Conservation (phyloP, 2,888 invertebrate genomes). For the Pachymerium ferrugineum region DNA sequence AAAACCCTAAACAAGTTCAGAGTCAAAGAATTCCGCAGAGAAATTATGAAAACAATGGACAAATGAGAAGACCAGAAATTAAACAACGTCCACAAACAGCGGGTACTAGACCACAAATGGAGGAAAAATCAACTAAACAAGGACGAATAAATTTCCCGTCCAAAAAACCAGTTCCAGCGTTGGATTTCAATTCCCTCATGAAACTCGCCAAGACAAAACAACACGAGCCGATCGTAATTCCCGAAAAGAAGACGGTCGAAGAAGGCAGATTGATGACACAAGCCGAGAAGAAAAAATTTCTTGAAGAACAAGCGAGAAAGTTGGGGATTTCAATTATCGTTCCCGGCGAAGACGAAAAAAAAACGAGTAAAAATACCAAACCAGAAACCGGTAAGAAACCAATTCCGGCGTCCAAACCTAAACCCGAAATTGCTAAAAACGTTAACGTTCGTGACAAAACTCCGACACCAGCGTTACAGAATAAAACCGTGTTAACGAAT, state of each 20-base stretch:
- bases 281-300: slow-evolving; percentile 67
- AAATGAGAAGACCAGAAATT: neutral
- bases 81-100: neutral
- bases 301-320: slow-evolving; percentile 60
- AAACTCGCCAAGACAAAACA: slow-evolving; percentile 77
- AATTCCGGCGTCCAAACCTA: neutral
- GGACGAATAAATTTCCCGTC: slow-evolving; percentile 48
- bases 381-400: neutral
- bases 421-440: neutral
- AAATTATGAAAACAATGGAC: neutral
- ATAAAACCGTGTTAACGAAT: no score
- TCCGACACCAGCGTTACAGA: no score
- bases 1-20: neutral
- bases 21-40: neutral
- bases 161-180: neutral
- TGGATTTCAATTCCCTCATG: slow-evolving; percentile 55
- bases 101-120: neutral
- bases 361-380: neutral
- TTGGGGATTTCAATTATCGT: slow-evolving; percentile 32
- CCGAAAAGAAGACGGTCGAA: neutral
- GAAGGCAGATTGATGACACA: slow-evolving; percentile 64
- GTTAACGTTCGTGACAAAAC: no score
- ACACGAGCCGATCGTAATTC: slow-evolving; percentile 63
- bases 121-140: neutral
- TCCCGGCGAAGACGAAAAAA: neutral